Conservation (phyloP, 2,797 vertebrate genomes). For the Potorous gilbertii region DNA sequence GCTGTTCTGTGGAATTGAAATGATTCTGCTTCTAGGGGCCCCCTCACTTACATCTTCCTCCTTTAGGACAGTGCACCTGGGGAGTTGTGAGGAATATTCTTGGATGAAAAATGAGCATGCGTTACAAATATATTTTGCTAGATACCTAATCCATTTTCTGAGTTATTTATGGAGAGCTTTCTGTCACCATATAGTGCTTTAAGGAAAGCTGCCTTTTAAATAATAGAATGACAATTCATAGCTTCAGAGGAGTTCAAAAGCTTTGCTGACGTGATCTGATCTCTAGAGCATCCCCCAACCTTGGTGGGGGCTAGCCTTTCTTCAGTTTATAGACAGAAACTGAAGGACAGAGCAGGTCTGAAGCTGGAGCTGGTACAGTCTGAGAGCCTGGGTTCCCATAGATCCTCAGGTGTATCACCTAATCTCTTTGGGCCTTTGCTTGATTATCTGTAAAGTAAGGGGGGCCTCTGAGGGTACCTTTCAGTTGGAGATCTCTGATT, state of each 20-base stretch:
- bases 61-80: neutral
- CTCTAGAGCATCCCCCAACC: neutral
- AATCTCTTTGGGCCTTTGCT: neutral
- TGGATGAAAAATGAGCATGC: neutral
- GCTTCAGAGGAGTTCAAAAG: neutral
- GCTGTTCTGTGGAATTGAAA: slow-evolving; percentile 18
- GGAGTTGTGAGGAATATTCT: slow-evolving; percentile 5
- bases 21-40: slow-evolving; percentile 9
- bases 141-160: slow-evolving; percentile 1
- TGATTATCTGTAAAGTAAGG: neutral
- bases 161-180: slow-evolving; percentile 44
- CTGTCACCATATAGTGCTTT: slow-evolving; percentile 1
- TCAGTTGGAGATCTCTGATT: neutral
- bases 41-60: neutral
- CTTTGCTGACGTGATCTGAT: neutral
- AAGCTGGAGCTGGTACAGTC: neutral
- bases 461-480: neutral
- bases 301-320: neutral
- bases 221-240: neutral
- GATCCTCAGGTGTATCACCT: neutral
- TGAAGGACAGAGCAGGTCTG: neutral
- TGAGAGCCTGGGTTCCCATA: neutral
- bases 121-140: neutral
- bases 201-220: slow-evolving; percentile 35
- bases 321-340: neutral